A percentile compares a stretch with the other conserved stretches of the same genome.
Conservation (phyloP, 2,888 invertebrate species). For the Catotricha subobsoleta region DNA sequence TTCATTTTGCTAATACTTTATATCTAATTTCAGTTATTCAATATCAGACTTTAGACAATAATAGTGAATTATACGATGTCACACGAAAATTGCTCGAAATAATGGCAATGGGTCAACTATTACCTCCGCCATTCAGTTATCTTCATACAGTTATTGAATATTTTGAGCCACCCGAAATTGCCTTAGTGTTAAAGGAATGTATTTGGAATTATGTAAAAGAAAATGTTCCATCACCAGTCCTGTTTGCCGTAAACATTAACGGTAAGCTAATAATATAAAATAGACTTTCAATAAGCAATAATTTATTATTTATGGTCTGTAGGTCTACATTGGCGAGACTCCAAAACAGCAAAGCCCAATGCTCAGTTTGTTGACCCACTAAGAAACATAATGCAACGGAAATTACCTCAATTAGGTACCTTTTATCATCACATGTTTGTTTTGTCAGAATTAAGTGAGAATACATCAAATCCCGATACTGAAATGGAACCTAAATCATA, state of each 20-base stretch:
- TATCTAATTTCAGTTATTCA: slow-evolving; percentile 27
- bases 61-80: slow-evolving; percentile 25
- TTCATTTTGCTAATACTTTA: too few species aligned
- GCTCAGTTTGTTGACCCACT: slow-evolving; percentile 63
- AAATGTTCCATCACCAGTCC: slow-evolving; percentile 69
- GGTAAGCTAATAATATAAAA: slow-evolving; percentile 20
- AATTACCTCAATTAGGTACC: slow-evolving; percentile 55
- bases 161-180: slow-evolving; percentile 60
- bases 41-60: slow-evolving; percentile 20
- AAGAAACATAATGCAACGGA: slow-evolving; percentile 59
- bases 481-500: too few species aligned
- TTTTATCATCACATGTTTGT: slow-evolving; percentile 59
- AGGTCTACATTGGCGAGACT: slow-evolving; percentile 55
- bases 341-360: slow-evolving; percentile 47
- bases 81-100: slow-evolving; percentile 53
- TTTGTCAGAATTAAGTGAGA: too few species aligned
- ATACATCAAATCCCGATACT: too few species aligned
- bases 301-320: slow-evolving; percentile 1
- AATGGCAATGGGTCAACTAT: slow-evolving; percentile 66
- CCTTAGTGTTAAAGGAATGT: slow-evolving; percentile 62
- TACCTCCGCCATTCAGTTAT: slow-evolving; percentile 66
- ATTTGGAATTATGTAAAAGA: slow-evolving; percentile 82
- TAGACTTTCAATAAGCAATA: neutral
- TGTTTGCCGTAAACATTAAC: slow-evolving; percentile 50
- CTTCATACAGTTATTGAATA: slow-evolving; percentile 57